Evolutionary conservation across 2,888 invertebrate genomes (phyloP), one percentile per base, ranked within the genome.

Genomic region (Andrena chrysosceles): DNA sequence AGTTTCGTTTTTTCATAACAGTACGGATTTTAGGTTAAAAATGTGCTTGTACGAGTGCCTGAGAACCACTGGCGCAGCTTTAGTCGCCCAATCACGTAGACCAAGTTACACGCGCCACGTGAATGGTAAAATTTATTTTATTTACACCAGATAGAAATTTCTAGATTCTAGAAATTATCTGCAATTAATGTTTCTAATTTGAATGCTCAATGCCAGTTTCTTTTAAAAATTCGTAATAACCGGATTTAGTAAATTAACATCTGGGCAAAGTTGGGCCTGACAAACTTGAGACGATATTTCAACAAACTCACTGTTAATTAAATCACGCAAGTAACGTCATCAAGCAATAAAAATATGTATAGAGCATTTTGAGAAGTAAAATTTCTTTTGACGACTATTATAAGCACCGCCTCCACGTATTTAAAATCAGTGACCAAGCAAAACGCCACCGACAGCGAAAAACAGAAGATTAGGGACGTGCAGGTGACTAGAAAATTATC

Each of bases 11-110:
- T 35, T 20, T 62, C 60, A 10, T 23, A 13, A 56, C 10, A n/a
- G 6, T 13, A 23, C 16, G 49, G n/a, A 0, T 56, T 0, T 54
- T 64, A 20, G 20, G 16, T 13, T 31, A 23, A 20, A 60, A 70
- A 20, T 52, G 16, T 66, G n/a, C 13, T 16, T 49, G 5, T 31
- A n/a, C 49, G 1, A 35, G 1, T 6, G 33, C 7, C 56, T 80
- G 81, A 82, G 81, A 70, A 82, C 33, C 70, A 49, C 80, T 56
- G 62, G 2, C 33, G 20, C 23, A 67, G 48, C 54, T 74, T 75
- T 70, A 16, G 8, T 16, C 3, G 23, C n/a, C n/a, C 81, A 80
- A 70, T 20, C 49, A 13, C 49, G 81, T 82, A 74, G n/a, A 31
- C 8, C 13, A 13, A 31, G 10, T 49, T 42, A 20, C 23, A 23